Evolutionary conservation across 1,140 invertebrate genomes (phyloP).

Genomic region (Diorhabda sublineata): DNA sequence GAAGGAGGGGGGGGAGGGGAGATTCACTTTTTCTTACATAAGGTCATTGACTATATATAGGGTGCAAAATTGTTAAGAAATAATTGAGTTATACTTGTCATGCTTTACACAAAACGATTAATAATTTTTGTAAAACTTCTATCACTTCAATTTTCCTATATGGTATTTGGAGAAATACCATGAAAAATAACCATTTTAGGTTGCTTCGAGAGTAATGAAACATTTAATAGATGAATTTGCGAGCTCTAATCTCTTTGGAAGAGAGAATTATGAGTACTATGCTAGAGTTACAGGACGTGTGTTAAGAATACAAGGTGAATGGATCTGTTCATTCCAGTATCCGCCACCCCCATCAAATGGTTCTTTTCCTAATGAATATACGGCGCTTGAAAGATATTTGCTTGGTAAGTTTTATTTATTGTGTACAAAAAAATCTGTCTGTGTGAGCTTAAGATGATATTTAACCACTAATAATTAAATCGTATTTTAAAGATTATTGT

Average conservation of each 20-base stretch:
- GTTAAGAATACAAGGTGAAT: constrained; percentile 87
- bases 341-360: constrained; percentile 57
- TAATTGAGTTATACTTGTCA: no score
- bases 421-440: neutral
- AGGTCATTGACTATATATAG: no score
- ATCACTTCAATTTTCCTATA: no score
- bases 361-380: constrained; percentile 65
- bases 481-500: no score
- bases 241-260: constrained; percentile 88
- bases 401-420: constrained; percentile 35
- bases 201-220: constrained; percentile 90
- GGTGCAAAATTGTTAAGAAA: no score
- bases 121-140: no score
- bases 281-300: constrained; percentile 90
- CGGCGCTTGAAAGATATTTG: constrained; percentile 42
- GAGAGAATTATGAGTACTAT: constrained; percentile 97
- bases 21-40: no score
- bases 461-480: no score
- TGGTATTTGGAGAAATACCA: no score
- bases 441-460: no score
- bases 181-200: constrained; percentile 51
- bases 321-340: constrained; percentile 91
- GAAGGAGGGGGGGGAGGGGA: no score
- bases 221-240: constrained; percentile 97
- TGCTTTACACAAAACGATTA: no score